Evolutionary conservation across 2,797 vertebrate genomes (phyloP).

Genomic region (Spea hammondii): DNA sequence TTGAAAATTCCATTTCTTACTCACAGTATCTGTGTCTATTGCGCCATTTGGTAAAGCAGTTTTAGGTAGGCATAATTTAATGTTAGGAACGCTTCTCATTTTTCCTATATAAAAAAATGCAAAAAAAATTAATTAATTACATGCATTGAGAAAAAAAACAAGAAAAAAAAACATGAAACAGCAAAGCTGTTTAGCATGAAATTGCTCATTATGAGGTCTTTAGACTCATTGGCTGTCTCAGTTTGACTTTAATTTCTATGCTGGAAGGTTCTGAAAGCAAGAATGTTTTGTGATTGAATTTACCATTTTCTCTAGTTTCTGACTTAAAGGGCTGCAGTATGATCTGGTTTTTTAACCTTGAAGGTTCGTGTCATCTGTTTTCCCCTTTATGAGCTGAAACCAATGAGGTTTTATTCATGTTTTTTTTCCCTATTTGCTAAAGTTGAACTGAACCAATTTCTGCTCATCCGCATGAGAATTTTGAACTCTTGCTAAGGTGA

Average conservation of each 20-base stretch:
- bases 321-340: slow-evolving; percentile 46
- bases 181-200: slow-evolving; percentile 77
- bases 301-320: slow-evolving; percentile 39
- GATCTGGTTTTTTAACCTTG: slow-evolving; percentile 30
- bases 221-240: slow-evolving; percentile 66
- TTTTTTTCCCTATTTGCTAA: slow-evolving; percentile 74
- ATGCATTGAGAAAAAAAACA: slow-evolving; percentile 66
- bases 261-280: slow-evolving; percentile 69
- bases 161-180: slow-evolving; percentile 67
- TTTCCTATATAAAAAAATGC: slow-evolving; percentile 73
- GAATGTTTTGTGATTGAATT: slow-evolving; percentile 39
- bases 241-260: slow-evolving; percentile 75
- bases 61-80: slow-evolving; percentile 92
- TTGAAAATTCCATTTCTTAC: slow-evolving; percentile 81
- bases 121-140: slow-evolving; percentile 72
- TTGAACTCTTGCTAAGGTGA: no score
- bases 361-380: slow-evolving; percentile 20
- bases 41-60: slow-evolving; percentile 83
- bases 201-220: slow-evolving; percentile 69
- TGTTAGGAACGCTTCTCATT: slow-evolving; percentile 72
- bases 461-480: not conserved
- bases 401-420: slow-evolving; percentile 45
- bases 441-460: slow-evolving; percentile 65
- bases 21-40: slow-evolving; percentile 87
- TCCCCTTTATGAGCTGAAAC: slow-evolving; percentile 10